Percentiles rank a stretch among this genome's conserved stretches.
Evolutionary conservation across 2,888 invertebrate genomes (phyloP).

Genomic region (Poecilus cupreus): DNA sequence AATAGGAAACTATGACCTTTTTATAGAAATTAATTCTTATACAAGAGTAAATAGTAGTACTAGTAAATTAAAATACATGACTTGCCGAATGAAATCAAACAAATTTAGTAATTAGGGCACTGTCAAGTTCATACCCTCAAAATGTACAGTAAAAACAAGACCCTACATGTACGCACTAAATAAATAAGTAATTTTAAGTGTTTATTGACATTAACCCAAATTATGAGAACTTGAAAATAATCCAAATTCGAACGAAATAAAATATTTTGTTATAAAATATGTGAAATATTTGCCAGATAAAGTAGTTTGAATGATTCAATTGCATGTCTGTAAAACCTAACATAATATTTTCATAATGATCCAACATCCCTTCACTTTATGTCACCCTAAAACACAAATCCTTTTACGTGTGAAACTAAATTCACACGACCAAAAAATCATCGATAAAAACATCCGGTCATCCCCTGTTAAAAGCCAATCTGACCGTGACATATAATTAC

Average conservation of each 20-base stretch:
- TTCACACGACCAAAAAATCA: constrained; percentile 28
- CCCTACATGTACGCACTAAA: too few species aligned
- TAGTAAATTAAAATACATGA: constrained; percentile 1
- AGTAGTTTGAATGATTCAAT: background rate
- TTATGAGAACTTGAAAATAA: too few species aligned
- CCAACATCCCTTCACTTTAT: background rate
- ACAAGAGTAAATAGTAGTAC: too few species aligned
- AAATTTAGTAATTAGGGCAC: background rate
- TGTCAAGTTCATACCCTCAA: background rate
- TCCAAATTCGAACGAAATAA: too few species aligned
- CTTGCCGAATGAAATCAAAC: background rate
- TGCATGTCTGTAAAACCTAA: background rate
- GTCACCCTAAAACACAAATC: constrained; percentile 1
- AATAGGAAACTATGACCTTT: too few species aligned
- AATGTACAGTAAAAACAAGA: too few species aligned
- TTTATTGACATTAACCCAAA: background rate
- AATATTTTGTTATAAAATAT: too few species aligned
- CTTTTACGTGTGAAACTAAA: constrained; percentile 10
- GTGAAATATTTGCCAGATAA: too few species aligned
- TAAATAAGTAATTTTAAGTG: background rate
- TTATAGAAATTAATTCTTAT: too few species aligned
- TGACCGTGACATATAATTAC: constrained; percentile 51
- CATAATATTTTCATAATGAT: too few species aligned
- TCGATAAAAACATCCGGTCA: constrained; percentile 42
- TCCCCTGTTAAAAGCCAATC: constrained; percentile 55